A percentile compares a stretch with the other conserved stretches of the same genome.
Evolutionary conservation across 2,113 vertebrate genomes (phyloP).

Genomic region (Clinocottus analis): DNA sequence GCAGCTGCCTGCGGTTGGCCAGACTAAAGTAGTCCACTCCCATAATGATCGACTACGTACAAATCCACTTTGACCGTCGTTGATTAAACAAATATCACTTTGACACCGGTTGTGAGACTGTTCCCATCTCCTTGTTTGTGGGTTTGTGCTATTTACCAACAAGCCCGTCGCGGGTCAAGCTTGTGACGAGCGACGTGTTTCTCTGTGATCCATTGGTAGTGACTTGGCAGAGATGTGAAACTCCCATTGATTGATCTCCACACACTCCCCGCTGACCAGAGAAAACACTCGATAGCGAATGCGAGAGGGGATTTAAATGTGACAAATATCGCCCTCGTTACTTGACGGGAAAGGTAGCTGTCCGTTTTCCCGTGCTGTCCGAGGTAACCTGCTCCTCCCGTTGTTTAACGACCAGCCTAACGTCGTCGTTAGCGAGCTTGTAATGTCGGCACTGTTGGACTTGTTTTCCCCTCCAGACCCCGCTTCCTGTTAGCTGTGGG

Average conservation of each 20-base stretch:
- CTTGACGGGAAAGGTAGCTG: slow-evolving; percentile 49
- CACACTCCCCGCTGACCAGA: slow-evolving; percentile 78
- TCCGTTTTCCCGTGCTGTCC: background rate
- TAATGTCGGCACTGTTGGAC: slow-evolving; percentile 74
- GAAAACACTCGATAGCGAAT: slow-evolving; percentile 73
- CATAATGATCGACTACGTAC: background rate
- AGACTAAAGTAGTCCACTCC: slow-evolving; percentile 60
- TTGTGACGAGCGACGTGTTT: background rate
- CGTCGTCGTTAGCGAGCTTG: slow-evolving; percentile 55
- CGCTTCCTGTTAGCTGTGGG: slow-evolving; percentile 78
- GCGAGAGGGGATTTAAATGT: slow-evolving; percentile 76
- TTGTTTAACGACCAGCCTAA: background rate
- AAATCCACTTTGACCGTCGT: accelerated
- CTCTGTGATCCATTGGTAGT: slow-evolving; percentile 54
- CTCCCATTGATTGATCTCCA: slow-evolving; percentile 82
- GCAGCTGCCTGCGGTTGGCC: slow-evolving; percentile 54
- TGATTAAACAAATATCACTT: accelerated
- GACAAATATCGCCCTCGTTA: slow-evolving; percentile 39
- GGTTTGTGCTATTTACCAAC: accelerated
- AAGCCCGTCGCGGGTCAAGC: accelerated
- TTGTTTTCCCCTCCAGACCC: slow-evolving; percentile 72
- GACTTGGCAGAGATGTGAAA: slow-evolving; percentile 67
- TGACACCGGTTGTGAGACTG: accelerated
- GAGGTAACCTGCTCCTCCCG: background rate
- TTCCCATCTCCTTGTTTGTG: accelerated